Evolutionary conservation across 2,113 vertebrate genomes (phyloP).

Genomic region (Labeo catla): DNA sequence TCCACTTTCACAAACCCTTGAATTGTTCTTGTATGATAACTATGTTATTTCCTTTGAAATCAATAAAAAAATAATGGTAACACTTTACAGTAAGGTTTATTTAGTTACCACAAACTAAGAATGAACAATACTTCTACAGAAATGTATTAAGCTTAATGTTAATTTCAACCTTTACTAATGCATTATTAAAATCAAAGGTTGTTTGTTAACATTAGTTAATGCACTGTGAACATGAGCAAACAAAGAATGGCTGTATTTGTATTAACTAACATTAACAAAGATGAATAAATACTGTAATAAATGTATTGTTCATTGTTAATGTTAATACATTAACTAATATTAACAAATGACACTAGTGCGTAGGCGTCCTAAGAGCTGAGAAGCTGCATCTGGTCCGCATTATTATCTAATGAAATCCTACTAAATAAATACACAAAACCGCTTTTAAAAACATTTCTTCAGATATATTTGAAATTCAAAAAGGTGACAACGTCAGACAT

Average conservation of each 20-base stretch:
- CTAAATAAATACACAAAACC: not conserved
- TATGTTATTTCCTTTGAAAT: not conserved
- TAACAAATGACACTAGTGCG: not conserved
- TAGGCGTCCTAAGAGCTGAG: not conserved
- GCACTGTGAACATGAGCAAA: not conserved
- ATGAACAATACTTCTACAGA: too few species aligned
- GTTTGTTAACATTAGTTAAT: too few species aligned
- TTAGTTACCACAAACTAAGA: too few species aligned
- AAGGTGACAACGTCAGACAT: not conserved
- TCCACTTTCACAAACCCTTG: not conserved
- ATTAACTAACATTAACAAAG: too few species aligned
- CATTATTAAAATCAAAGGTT: too few species aligned
- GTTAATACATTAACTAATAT: too few species aligned
- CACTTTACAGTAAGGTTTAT: too few species aligned
- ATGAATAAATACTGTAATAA: too few species aligned
- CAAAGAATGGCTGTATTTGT: too few species aligned
- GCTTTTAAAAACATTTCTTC: constrained; percentile 16
- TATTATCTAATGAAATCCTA: not conserved
- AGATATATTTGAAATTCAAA: constrained; percentile 27
- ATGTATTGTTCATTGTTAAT: too few species aligned
- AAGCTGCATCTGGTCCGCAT: not conserved
- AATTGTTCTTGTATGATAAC: not conserved
- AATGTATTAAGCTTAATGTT: too few species aligned
- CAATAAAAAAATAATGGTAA: not conserved
- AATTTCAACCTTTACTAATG: too few species aligned